Evolutionary conservation across 2,113 vertebrate genomes (phyloP).

Genomic region (Bubo scandiacus): DNA sequence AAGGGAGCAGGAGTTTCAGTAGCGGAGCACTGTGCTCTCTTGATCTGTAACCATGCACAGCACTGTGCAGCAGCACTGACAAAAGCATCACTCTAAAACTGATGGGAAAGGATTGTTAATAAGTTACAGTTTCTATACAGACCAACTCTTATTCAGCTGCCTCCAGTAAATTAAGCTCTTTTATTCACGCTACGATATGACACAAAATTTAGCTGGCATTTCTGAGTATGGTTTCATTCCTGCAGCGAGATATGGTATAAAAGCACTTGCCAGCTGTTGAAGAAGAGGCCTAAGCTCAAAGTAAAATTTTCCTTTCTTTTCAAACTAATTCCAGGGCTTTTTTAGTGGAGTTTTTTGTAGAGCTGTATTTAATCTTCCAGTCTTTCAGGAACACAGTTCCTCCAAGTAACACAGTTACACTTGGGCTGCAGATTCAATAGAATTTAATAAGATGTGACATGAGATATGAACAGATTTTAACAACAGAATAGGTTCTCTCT

Average conservation of each 20-base stretch:
- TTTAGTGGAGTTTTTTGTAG: neutral
- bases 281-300: neutral
- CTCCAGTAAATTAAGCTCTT: neutral
- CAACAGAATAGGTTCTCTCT: neutral
- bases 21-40: neutral
- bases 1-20: neutral
- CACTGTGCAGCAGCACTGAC: neutral
- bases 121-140: neutral
- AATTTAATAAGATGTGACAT: neutral
- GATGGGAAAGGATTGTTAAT: neutral
- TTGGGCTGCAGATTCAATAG: neutral
- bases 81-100: neutral
- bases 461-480: neutral
- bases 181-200: fast-evolving
- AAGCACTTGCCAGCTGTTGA: neutral
- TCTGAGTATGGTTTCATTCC: neutral
- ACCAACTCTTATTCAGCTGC: neutral
- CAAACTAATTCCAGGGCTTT: neutral
- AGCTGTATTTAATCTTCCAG: neutral
- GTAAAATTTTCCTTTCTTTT: neutral
- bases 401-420: neutral
- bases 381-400: neutral
- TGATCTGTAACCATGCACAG: neutral
- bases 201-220: neutral
- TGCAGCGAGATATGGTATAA: neutral